A percentile compares a stretch with the other conserved stretches of the same genome.
These are phyloP conservation scores for Eulemur rufifrons DNA, from an alignment of 2,113 vertebrate species.

Conservation along the genomic window DNA sequence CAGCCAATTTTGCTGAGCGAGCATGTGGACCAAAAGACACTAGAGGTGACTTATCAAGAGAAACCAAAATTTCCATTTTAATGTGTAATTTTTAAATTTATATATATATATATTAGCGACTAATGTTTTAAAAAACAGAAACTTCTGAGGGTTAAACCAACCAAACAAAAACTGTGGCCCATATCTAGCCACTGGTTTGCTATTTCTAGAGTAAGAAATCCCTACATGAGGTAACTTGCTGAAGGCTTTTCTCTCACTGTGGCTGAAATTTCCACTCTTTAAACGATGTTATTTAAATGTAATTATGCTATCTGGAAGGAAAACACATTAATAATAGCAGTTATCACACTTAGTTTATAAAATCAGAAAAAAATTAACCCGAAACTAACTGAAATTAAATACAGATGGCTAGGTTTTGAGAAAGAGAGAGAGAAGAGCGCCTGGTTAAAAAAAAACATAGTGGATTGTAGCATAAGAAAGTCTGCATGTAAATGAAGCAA, in stretches of 20 bases:
- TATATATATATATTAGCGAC: neutral
- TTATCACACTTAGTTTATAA: neutral
- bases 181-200: neutral
- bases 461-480: neutral
- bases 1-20: neutral
- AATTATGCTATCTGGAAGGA: neutral
- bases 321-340: neutral
- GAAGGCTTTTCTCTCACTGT: neutral
- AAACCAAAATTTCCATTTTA: neutral
- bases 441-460: neutral
- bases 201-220: neutral
- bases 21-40: neutral
- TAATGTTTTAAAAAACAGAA: neutral
- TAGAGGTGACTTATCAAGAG: neutral
- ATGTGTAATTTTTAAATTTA: neutral
- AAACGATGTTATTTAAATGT: neutral
- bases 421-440: neutral
- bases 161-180: neutral
- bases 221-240: neutral
- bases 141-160: neutral
- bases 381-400: neutral
- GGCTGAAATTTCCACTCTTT: neutral
- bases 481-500: neutral
- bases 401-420: neutral
- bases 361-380: neutral